phyloP scores from a whole-genome alignment of 2,113 vertebrate species.

The Chaetodon trifascialis region DNA sequence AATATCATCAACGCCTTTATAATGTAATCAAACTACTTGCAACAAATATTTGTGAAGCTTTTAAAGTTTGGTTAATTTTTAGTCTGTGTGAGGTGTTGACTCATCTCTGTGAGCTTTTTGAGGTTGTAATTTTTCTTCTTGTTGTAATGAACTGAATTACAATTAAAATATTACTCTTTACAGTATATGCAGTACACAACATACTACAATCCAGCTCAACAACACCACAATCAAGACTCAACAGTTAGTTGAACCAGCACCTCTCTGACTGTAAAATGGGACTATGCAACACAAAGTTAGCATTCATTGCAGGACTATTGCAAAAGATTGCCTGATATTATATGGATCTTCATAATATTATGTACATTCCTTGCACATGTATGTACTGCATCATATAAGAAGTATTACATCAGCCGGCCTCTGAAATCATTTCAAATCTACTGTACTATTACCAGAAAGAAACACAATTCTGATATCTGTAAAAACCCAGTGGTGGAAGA shows the following conservation, averaged over 20 bases:
- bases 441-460: background rate
- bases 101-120: background rate
- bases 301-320: background rate
- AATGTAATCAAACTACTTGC: conserved; percentile 8
- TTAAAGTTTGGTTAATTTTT: background rate
- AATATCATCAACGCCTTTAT: background rate
- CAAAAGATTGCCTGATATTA: background rate
- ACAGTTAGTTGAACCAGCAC: background rate
- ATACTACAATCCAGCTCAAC: background rate
- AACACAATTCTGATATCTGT: background rate
- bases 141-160: conserved; percentile 9
- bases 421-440: background rate
- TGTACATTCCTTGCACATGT: background rate
- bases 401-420: background rate
- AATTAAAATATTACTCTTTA: conserved; percentile 23
- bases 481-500: background rate
- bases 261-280: conserved; percentile 7
- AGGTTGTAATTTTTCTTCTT: conserved; percentile 4
- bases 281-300: background rate
- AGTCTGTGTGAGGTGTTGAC: background rate
- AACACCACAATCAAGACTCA: conserved; percentile 3
- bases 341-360: background rate
- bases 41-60: conserved; percentile 19
- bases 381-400: background rate
- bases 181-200: background rate